Conservation (phyloP, 2,888 invertebrate species). For the Drosophila mettleri region DNA sequence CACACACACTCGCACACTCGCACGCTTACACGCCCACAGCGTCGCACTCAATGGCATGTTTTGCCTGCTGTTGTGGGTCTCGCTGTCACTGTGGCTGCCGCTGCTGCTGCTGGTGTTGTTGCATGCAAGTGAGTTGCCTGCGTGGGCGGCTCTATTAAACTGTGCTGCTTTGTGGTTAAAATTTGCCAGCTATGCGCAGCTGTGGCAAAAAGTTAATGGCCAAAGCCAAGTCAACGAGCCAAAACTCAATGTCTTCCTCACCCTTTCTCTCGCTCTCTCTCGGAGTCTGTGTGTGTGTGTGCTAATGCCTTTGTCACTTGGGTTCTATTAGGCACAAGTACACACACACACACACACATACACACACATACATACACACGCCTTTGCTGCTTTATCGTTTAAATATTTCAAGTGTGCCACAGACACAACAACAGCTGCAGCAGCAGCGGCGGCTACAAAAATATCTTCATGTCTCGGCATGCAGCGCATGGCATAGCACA, state of each 20-base stretch:
- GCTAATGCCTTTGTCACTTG: slow-evolving; percentile 68
- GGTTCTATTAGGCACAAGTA: slow-evolving; percentile 76
- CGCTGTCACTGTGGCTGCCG: slow-evolving; percentile 10
- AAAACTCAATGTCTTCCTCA: not conserved
- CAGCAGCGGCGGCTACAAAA: slow-evolving; percentile 18
- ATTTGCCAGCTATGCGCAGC: slow-evolving; percentile 64
- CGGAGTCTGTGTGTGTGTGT: slow-evolving; percentile 27
- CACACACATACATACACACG: slow-evolving; percentile 22
- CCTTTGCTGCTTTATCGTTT: slow-evolving; percentile 68
- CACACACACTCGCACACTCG: slow-evolving; percentile 21
- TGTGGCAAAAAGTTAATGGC: slow-evolving; percentile 73
- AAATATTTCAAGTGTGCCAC: slow-evolving; percentile 72
- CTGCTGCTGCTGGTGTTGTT: slow-evolving; percentile 16
- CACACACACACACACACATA: slow-evolving; percentile 24
- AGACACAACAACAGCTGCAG: slow-evolving; percentile 38
- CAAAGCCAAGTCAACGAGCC: slow-evolving; percentile 43
- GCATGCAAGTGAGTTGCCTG: slow-evolving; percentile 57
- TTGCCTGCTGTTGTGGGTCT: slow-evolving; percentile 3
- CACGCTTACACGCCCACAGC: slow-evolving; percentile 14
- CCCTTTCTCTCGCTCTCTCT: not conserved
- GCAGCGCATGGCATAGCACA: slow-evolving; percentile 56
- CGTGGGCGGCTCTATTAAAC: slow-evolving; percentile 73
- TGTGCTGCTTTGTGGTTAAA: slow-evolving; percentile 59
- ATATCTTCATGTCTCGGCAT: slow-evolving; percentile 53
- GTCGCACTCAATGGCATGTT: slow-evolving; percentile 20